These are phyloP conservation scores for Macrocentrus cingulum DNA, from an alignment of 1,140 invertebrate genomes.

Conservation along the genomic window DNA sequence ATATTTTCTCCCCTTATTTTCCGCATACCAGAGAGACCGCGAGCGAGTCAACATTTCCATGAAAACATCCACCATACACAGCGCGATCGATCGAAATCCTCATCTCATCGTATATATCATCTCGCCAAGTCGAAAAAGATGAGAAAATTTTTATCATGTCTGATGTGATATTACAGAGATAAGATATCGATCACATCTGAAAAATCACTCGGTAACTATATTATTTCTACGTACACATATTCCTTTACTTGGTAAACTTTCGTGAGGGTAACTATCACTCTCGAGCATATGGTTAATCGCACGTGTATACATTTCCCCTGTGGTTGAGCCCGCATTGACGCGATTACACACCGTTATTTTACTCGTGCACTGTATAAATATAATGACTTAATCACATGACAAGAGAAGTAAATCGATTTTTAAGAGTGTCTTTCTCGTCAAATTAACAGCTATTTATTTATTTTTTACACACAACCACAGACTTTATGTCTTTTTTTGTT, in stretches of 20 bases:
- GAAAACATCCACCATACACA: no score
- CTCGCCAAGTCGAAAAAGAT: no score
- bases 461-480: no score
- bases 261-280: conserved; percentile 4
- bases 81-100: no score
- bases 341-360: conserved; percentile 10
- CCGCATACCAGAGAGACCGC: no score
- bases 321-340: background rate
- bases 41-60: no score
- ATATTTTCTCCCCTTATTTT: no score
- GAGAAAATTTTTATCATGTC: no score
- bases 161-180: background rate
- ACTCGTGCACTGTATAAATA: background rate
- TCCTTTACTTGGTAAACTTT: background rate
- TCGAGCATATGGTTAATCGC: background rate
- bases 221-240: background rate
- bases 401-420: conserved; percentile 2
- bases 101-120: no score
- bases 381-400: conserved; percentile 12
- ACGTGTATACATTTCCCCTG: background rate
- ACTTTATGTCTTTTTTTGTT: no score
- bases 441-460: background rate
- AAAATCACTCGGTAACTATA: background rate
- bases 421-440: background rate
- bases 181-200: background rate